Base-by-base conservation (phyloP, 1,140 invertebrate species). In the Pomacea maculata region DNA sequence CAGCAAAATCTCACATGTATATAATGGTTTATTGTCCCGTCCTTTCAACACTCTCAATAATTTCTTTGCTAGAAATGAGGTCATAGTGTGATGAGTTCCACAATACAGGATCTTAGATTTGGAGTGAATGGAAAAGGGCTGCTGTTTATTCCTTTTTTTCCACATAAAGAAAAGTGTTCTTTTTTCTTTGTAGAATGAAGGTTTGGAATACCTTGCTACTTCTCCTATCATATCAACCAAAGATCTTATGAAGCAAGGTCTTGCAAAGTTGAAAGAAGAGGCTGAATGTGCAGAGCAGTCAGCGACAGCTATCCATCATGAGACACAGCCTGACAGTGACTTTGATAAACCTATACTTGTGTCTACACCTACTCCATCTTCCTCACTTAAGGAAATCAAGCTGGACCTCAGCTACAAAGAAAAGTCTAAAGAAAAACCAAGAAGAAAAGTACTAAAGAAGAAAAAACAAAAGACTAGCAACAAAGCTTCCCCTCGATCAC, bases 161-260 rank as follows among this genome's bases (percentile, higher is more conserved):
- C 57, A 61, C 15, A 61, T 61, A 61, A 61, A 21, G 29, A 55
- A 76, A 78, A 57, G 61, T 78, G 68, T 74, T 83, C 25, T 79
- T 75, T 45, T 70, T 79, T 81, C 25, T 80, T 71, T 67, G 72
- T 79, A 83, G 73, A 82, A 76, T 80, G 84, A 21, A n/a, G 54
- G 73, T 10, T 8, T 75, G 45, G 65, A 78, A 65, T 86, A 92
- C 78, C 85, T 92, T 77, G 92, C 92, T 14, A 93, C 92, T 54
- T 92, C 92, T n/a, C 91, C 91, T 14, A 83, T 92, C 45, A 87
- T 85, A 1, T 86, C 86, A 3, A 55, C 77, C 9, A 76, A 75
- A 3, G 86, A 87, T 17, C 78, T 90, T 8, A 90, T 91, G 90
- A 81, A 86, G 67, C 75, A 86, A 71, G 90, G 90, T 2, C 71